These are phyloP conservation scores for Phaetusa simplex DNA, from an alignment of 2,113 vertebrate species.

Conservation along the genomic window DNA sequence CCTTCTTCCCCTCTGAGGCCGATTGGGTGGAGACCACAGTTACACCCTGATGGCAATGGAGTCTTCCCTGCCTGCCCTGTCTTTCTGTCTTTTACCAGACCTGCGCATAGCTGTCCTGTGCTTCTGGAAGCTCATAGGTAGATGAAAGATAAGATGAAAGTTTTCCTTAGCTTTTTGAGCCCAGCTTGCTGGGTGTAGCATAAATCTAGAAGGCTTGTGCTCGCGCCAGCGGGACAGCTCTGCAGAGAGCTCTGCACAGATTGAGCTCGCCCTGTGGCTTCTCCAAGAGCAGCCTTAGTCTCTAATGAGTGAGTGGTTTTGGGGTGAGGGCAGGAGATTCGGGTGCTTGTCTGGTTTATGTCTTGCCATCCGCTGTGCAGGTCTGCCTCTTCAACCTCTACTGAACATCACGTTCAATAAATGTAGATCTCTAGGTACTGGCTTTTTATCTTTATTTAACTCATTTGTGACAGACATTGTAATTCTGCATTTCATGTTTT, in stretches of 20 bases:
- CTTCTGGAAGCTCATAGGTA: not conserved
- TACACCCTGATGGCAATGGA: accelerated
- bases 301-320: not conserved
- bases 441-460: not conserved
- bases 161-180: slow-evolving; percentile 9
- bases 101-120: not conserved
- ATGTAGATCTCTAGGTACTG: not conserved
- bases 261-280: not conserved
- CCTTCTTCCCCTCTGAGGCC: accelerated
- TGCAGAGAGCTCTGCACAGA: not conserved
- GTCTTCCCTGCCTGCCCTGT: not conserved
- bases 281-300: not conserved
- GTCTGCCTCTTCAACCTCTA: not conserved
- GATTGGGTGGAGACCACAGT: accelerated
- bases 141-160: not conserved
- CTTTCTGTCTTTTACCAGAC: not conserved
- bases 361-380: not conserved
- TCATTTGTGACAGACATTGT: not conserved
- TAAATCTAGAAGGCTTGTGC: not conserved
- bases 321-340: not conserved
- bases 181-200: not conserved
- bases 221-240: not conserved
- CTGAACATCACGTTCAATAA: not conserved
- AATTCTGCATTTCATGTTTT: not conserved
- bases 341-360: not conserved